phyloP scores from a whole-genome alignment of 2,888 invertebrate genomes.

The Coremacera marginata region DNA sequence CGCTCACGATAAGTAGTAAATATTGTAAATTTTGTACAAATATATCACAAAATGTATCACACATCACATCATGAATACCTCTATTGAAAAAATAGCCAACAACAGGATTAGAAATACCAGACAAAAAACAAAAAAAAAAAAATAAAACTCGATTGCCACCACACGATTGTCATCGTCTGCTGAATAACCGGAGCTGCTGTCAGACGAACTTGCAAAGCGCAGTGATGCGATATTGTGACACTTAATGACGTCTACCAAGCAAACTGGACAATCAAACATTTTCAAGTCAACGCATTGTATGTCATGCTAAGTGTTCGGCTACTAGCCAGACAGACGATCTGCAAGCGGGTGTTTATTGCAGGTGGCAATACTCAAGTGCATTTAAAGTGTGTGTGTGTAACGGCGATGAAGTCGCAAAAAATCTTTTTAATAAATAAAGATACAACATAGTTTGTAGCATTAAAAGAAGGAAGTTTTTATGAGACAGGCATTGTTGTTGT shows the following conservation, averaged over 20 bases:
- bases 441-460: not conserved
- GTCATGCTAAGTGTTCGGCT: not conserved
- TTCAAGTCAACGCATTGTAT: not conserved
- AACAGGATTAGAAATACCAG: not conserved
- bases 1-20: too few relatives aligned
- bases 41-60: too few relatives aligned
- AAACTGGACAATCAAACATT: not conserved
- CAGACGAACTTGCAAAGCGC: not conserved
- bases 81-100: too few relatives aligned
- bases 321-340: not conserved
- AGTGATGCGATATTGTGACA: conserved; percentile 13
- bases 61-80: too few relatives aligned
- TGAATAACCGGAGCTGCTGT: conserved; percentile 19
- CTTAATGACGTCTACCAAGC: not conserved
- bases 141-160: not conserved
- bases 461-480: not conserved
- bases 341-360: not conserved
- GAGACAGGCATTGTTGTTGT: too few relatives aligned
- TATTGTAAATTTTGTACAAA: too few relatives aligned
- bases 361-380: not conserved
- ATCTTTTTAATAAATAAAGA: not conserved
- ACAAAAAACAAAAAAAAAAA: too few relatives aligned
- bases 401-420: not conserved
- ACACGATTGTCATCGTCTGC: conserved; percentile 18
- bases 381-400: too few relatives aligned